phyloP scores from a whole-genome alignment of 2,888 invertebrate species.

The Branchellion lobata region DNA sequence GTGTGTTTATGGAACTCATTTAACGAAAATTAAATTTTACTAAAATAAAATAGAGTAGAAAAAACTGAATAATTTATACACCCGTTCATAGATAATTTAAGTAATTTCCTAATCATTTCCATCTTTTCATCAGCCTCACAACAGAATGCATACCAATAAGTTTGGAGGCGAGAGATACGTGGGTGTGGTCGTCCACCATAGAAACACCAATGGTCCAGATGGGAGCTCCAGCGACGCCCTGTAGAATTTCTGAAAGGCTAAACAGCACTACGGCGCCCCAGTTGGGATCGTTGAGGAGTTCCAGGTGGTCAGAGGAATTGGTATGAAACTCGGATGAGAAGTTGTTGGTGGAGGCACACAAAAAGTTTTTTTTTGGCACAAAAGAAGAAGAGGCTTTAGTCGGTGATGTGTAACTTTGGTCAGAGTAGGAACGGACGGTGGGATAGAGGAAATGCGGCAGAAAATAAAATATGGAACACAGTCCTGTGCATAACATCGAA shows the following conservation, averaged over 20 bases:
- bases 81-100: no score
- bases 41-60: no score
- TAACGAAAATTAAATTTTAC: no score
- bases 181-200: conserved; percentile 38
- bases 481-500: conserved; percentile 36
- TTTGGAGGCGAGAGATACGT: conserved; percentile 15
- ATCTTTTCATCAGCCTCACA: no score
- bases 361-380: not conserved
- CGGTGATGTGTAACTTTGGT: not conserved
- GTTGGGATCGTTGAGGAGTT: not conserved
- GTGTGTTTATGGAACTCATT: not conserved
- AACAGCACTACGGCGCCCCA: conserved; percentile 27
- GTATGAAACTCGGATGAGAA: no score
- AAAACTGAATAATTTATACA: no score
- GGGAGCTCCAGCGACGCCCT: conserved; percentile 33
- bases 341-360: not conserved
- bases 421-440: not conserved
- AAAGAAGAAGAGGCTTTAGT: not conserved
- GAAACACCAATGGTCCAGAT: conserved; percentile 38
- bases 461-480: conserved; percentile 63
- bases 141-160: conserved; percentile 36
- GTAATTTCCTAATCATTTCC: no score
- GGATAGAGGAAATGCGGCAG: conserved; percentile 69
- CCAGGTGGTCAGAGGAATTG: not conserved
- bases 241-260: conserved; percentile 16